These are phyloP conservation scores for Lethenteron reissneri DNA, from an alignment of 2,113 vertebrate genomes.

Conservation along the genomic window DNA sequence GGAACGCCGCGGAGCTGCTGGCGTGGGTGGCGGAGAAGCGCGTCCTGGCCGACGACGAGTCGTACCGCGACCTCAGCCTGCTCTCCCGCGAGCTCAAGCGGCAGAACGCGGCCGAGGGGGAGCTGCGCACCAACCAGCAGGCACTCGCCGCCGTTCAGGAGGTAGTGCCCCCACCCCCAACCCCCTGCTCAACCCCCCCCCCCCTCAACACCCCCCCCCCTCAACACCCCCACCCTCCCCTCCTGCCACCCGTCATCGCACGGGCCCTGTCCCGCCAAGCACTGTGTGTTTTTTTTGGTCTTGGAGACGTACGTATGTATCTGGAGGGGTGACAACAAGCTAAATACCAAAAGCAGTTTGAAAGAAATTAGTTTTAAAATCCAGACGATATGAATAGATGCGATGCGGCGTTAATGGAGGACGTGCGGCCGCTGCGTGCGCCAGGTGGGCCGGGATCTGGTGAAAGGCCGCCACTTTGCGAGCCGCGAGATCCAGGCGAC, in stretches of 20 bases:
- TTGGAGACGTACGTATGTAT: too few relatives aligned
- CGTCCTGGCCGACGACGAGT: conserved; percentile 34
- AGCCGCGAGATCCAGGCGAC: conserved; percentile 23
- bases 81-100: conserved; percentile 37
- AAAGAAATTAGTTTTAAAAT: too few relatives aligned
- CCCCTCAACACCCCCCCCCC: too few relatives aligned
- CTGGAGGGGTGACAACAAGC: background rate
- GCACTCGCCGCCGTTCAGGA: conserved; percentile 30
- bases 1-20: conserved; percentile 27
- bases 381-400: too few relatives aligned
- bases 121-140: conserved; percentile 38
- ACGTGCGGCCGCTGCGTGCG: background rate
- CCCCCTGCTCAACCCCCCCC: too few relatives aligned
- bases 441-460: conserved; percentile 35
- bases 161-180: conserved; percentile 13
- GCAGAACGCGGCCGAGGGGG: conserved; percentile 38
- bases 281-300: too few relatives aligned
- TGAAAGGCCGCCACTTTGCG: conserved; percentile 22
- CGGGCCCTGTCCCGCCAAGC: too few relatives aligned
- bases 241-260: too few relatives aligned
- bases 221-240: too few relatives aligned
- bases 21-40: conserved; percentile 67
- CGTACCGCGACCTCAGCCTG: conserved; percentile 34
- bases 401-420: too few relatives aligned
- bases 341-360: too few relatives aligned